phyloP scores from a whole-genome alignment of 2,888 invertebrate species.

The Hirudinaria manillensis region DNA sequence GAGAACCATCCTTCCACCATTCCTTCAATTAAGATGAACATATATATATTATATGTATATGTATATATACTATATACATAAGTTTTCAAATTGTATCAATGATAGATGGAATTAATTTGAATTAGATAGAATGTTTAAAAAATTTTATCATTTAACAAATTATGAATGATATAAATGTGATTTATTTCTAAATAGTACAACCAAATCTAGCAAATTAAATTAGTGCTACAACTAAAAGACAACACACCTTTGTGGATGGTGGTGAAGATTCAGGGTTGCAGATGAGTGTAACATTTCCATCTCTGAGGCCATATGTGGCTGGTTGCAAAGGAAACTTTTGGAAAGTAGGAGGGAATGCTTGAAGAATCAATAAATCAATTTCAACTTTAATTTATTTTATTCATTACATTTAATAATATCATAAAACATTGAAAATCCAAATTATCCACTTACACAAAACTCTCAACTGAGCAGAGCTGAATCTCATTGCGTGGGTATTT shows the following conservation, averaged over 20 bases:
- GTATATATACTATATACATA: not conserved
- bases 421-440: not conserved
- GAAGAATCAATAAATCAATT: constrained; percentile 20
- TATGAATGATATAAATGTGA: no score
- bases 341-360: constrained; percentile 72
- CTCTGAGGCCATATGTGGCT: constrained; percentile 83
- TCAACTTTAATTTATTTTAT: not conserved
- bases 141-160: not conserved
- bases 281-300: constrained; percentile 80
- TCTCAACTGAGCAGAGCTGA: constrained; percentile 80
- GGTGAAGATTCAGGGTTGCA: constrained; percentile 93
- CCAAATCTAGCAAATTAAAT: no score
- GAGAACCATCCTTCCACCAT: constrained; percentile 41
- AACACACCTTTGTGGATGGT: constrained; percentile 42
- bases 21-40: constrained; percentile 24
- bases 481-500: constrained; percentile 73
- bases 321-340: constrained; percentile 79
- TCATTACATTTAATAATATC: not conserved
- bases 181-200: no score
- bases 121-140: not conserved
- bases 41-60: not conserved
- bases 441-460: constrained; percentile 67
- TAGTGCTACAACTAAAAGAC: no score
- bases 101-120: not conserved
- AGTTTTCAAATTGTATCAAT: not conserved